These are phyloP conservation scores for Amphiprion clarkii DNA, from an alignment of 2,797 vertebrate genomes.

Conservation along the genomic window DNA sequence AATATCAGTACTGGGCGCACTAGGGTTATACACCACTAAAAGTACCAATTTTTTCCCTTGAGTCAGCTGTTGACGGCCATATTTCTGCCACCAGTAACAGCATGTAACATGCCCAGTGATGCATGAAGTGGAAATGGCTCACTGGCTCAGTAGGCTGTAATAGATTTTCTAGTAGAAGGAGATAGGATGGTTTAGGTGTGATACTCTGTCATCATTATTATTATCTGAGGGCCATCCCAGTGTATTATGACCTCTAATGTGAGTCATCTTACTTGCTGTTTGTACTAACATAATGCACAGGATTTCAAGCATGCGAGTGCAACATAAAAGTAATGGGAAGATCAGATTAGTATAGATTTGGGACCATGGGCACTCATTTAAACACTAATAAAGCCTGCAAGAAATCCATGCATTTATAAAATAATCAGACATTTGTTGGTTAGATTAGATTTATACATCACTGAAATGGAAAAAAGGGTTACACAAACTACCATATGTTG, in stretches of 20 bases:
- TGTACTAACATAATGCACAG: not conserved
- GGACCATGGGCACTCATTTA: not conserved
- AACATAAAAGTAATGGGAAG: not conserved
- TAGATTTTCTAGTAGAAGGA: conserved; percentile 59
- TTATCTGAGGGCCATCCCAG: conserved; percentile 44
- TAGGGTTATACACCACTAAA: conserved; percentile 17
- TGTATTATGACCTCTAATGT: conserved; percentile 32
- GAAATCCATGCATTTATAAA: too few relatives aligned
- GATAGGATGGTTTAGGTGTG: conserved; percentile 63
- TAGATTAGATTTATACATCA: not conserved
- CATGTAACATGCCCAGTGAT: conserved; percentile 57
- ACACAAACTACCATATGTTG: too few relatives aligned
- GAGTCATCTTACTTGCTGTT: conserved; percentile 3
- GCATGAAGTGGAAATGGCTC: conserved; percentile 69
- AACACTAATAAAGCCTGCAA: not conserved
- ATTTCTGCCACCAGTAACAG: conserved; percentile 56
- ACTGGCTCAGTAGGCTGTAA: conserved; percentile 51
- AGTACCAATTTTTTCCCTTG: conserved; percentile 32
- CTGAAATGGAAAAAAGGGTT: too few relatives aligned
- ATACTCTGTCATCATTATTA: conserved; percentile 60
- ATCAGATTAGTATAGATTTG: not conserved
- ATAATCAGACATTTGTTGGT: not conserved
- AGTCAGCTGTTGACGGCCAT: conserved; percentile 69
- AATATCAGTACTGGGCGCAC: conserved; percentile 3
- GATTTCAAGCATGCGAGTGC: not conserved